Percentiles rank a stretch among this genome's conserved stretches.
phyloP scores from a whole-genome alignment of 2,888 invertebrate genomes.

The Coelopa pilipes region DNA sequence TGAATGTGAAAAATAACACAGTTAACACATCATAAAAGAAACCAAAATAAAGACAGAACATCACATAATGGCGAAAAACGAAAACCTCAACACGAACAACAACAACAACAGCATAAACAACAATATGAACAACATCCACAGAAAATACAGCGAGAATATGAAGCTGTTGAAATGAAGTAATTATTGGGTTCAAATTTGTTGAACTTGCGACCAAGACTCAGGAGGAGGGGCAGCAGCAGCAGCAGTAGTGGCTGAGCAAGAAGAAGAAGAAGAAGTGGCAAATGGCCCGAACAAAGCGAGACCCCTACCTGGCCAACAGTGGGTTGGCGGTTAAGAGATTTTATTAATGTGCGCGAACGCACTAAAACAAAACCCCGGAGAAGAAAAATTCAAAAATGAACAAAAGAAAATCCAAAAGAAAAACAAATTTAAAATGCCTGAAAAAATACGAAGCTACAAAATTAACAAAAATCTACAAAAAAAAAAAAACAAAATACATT shows the following conservation, averaged over 20 bases:
- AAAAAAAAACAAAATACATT: background rate
- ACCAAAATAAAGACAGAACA: background rate
- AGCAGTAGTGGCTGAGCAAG: conserved; percentile 3
- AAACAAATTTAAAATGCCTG: too few relatives aligned
- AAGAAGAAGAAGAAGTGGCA: background rate
- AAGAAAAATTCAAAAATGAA: background rate
- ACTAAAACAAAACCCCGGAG: background rate
- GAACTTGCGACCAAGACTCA: conserved; percentile 16
- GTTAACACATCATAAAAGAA: background rate
- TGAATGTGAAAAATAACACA: conserved; percentile 8
- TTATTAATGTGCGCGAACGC: conserved; percentile 11
- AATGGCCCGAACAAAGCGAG: background rate
- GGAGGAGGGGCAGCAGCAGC: background rate
- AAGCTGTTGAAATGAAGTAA: conserved; percentile 32
- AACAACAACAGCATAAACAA: background rate
- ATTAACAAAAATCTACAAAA: background rate
- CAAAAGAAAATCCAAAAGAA: background rate
- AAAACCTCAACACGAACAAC: background rate
- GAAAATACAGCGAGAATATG: background rate
- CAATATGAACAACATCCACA: background rate
- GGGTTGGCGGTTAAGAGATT: conserved; percentile 3
- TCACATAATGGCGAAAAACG: background rate
- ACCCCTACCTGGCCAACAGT: background rate
- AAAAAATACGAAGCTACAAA: too few relatives aligned
- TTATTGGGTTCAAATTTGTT: conserved; percentile 34